Evolutionary conservation across 2,113 vertebrate genomes (phyloP).

Genomic region (Hypocryptadius cinnamomeus): DNA sequence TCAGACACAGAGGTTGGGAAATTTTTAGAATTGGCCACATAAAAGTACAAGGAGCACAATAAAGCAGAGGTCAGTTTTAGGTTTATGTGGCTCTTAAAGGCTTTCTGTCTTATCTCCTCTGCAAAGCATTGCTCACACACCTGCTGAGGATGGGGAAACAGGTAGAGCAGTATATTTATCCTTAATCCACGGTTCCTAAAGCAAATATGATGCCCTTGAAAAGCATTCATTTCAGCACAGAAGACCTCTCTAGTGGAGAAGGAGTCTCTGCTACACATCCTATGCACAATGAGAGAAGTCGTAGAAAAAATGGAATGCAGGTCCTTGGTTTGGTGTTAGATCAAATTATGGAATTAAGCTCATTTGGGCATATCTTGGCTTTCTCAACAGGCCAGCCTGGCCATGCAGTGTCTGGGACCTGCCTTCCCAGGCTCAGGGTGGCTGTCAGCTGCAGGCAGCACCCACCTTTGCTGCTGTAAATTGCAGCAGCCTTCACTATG

Average conservation of each 20-base stretch:
- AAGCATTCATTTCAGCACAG: neutral
- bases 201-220: neutral
- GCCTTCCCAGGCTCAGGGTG: rapidly evolving
- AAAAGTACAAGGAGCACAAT: neutral
- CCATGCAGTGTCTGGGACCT: rapidly evolving
- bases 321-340: neutral
- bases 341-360: neutral
- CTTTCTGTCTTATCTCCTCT: conserved; percentile 5
- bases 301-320: neutral
- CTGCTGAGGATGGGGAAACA: neutral
- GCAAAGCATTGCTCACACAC: neutral
- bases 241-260: neutral
- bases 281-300: neutral
- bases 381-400: neutral
- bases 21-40: neutral
- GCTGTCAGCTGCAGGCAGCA: neutral
- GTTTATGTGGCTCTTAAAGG: conserved; percentile 23
- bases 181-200: neutral
- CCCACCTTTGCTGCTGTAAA: neutral
- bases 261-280: neutral
- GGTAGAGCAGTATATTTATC: neutral
- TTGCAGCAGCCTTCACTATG: neutral
- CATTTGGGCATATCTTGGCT: neutral
- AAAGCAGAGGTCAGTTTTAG: neutral
- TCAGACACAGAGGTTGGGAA: neutral